Conservation (phyloP, 1,140 invertebrate genomes). For the Drosophila paulistorum region DNA sequence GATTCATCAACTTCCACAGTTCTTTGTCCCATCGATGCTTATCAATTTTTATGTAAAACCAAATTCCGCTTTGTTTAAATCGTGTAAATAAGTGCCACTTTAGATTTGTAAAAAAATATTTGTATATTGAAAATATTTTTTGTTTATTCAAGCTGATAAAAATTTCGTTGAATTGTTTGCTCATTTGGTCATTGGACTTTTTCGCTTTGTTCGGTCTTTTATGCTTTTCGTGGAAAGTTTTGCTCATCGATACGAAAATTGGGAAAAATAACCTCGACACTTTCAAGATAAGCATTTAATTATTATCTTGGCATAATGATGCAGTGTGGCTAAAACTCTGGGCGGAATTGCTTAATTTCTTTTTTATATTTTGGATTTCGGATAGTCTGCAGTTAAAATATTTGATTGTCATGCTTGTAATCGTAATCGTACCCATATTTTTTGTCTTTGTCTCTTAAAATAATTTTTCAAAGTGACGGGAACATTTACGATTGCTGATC, state of each 20-base stretch:
- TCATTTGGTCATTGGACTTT: constrained; percentile 61
- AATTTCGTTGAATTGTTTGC: constrained; percentile 48
- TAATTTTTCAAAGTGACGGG: too few species aligned
- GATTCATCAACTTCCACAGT: not conserved
- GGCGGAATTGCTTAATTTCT: too few species aligned
- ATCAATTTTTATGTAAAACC: constrained; percentile 32
- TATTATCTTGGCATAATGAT: too few species aligned
- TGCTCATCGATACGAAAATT: not conserved
- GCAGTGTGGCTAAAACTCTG: too few species aligned
- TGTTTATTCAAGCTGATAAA: constrained; percentile 62
- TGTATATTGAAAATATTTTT: constrained; percentile 39
- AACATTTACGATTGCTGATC: too few species aligned
- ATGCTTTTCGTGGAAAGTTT: constrained; percentile 46
- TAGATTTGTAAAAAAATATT: constrained; percentile 66
- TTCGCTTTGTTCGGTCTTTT: constrained; percentile 31
- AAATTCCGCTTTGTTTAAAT: constrained; percentile 19
- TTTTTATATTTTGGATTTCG: too few species aligned
- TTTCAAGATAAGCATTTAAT: too few species aligned
- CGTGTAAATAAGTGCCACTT: constrained; percentile 28
- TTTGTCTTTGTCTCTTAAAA: too few species aligned
- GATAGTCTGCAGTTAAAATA: too few species aligned
- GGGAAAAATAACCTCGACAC: not conserved
- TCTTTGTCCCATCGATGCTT: constrained; percentile 41
- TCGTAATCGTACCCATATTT: too few species aligned
- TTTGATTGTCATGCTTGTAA: too few species aligned